These are phyloP conservation scores for Dorcus parallelipipedus DNA, from an alignment of 2,888 invertebrate species.

Conservation along the genomic window DNA sequence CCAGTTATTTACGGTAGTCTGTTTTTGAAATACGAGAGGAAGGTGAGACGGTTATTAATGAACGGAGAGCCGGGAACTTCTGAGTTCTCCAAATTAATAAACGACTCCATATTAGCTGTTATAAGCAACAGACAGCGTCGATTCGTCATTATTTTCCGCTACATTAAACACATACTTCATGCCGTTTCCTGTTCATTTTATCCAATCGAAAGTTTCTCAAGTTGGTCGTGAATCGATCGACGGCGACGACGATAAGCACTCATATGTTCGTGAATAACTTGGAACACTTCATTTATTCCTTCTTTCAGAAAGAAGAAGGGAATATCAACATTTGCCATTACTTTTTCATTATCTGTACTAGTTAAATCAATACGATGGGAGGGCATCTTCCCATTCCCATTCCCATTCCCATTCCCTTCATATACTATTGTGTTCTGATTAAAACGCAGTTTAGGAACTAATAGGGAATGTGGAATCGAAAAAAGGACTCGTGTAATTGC, in stretches of 20 bases:
- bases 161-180: constrained; percentile 53
- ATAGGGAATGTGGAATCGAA: too few species aligned
- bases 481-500: too few species aligned
- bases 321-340: too few species aligned
- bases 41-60: constrained; percentile 51
- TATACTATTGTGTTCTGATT: too few species aligned
- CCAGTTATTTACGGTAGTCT: constrained; percentile 47
- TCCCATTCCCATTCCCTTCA: too few species aligned
- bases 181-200: constrained; percentile 47
- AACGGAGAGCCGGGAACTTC: constrained; percentile 41
- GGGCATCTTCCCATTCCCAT: too few species aligned
- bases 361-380: too few species aligned
- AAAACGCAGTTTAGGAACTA: too few species aligned
- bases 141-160: constrained; percentile 55
- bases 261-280: constrained; percentile 1
- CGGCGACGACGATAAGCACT: background rate
- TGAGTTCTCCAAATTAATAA: constrained; percentile 50
- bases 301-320: background rate
- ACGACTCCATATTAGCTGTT: constrained; percentile 52
- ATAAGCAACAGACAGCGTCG: constrained; percentile 52
- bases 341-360: too few species aligned
- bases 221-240: constrained; percentile 24
- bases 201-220: constrained; percentile 42
- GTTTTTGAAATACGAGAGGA: constrained; percentile 44
- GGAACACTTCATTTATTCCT: background rate